Percentiles rank a stretch among this genome's conserved stretches.
phyloP scores from a whole-genome alignment of 2,888 invertebrate genomes.

The Rhorus exstirpatorius region DNA sequence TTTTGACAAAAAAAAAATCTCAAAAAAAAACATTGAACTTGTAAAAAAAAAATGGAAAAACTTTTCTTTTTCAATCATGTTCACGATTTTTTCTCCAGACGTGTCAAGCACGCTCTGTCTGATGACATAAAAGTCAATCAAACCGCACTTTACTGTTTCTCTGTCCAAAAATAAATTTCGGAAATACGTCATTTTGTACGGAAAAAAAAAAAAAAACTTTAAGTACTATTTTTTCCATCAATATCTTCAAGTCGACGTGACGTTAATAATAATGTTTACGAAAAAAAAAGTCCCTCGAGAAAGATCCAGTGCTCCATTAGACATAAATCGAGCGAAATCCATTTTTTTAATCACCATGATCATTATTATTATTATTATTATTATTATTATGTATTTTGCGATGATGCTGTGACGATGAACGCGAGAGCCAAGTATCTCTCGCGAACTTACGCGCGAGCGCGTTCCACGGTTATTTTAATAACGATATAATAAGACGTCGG shows the following conservation, averaged over 20 bases:
- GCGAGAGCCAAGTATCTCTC: slow-evolving; percentile 63
- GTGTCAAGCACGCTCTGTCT: too few relatives aligned
- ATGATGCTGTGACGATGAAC: slow-evolving; percentile 40
- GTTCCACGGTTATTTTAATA: slow-evolving; percentile 85
- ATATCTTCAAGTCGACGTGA: too few relatives aligned
- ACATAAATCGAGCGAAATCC: slow-evolving; percentile 41
- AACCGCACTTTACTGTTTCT: too few relatives aligned
- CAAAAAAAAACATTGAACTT: too few relatives aligned
- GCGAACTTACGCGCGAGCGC: slow-evolving; percentile 74
- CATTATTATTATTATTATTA: neutral
- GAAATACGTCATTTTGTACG: too few relatives aligned
- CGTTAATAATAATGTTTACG: slow-evolving; percentile 32
- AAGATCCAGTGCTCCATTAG: slow-evolving; percentile 30
- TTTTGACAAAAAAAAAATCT: neutral
- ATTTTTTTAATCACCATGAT: slow-evolving; percentile 18
- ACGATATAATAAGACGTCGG: slow-evolving; percentile 86
- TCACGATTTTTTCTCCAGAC: too few relatives aligned
- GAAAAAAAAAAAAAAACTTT: too few relatives aligned
- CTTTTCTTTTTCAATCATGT: neutral
- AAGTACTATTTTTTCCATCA: too few relatives aligned
- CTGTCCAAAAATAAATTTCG: too few relatives aligned
- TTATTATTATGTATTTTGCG: slow-evolving; percentile 13
- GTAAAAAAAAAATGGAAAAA: neutral
- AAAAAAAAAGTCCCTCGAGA: slow-evolving; percentile 33
- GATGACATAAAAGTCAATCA: too few relatives aligned